Conservation (phyloP, 2,888 invertebrate genomes). For the Camponotus fellah region DNA sequence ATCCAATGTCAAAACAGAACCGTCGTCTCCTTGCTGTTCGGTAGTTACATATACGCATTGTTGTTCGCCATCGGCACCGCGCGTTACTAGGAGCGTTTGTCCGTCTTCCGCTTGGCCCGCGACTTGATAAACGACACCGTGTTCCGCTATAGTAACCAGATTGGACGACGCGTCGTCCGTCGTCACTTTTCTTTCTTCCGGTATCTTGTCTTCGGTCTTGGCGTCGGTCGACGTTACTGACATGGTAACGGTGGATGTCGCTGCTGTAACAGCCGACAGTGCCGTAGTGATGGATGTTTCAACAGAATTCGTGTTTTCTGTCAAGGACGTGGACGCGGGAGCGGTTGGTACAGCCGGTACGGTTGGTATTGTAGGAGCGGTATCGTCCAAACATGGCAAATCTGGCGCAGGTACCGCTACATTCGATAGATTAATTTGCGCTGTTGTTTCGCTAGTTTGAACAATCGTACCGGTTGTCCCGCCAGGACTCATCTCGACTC, state of each 20-base stretch:
- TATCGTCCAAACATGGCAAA: slow-evolving; percentile 84
- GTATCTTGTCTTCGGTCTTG: slow-evolving; percentile 87
- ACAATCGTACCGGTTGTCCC: slow-evolving; percentile 89
- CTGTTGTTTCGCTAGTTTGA: slow-evolving; percentile 82
- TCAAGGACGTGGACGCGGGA: slow-evolving; percentile 56
- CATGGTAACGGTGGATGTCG: slow-evolving; percentile 68
- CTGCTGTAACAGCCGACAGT: slow-evolving; percentile 68
- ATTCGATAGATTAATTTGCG: slow-evolving; percentile 77
- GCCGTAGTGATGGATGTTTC: slow-evolving; percentile 65
- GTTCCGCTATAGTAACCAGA: slow-evolving; percentile 93
- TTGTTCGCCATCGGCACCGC: slow-evolving; percentile 92
- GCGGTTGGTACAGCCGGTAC: slow-evolving; percentile 34
- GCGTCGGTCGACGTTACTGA: slow-evolving; percentile 67
- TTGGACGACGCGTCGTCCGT: slow-evolving; percentile 87
- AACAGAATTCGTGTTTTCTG: slow-evolving; percentile 55
- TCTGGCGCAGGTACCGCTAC: slow-evolving; percentile 80
- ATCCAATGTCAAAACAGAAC: slow-evolving; percentile 88
- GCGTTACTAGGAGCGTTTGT: slow-evolving; percentile 91
- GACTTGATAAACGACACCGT: slow-evolving; percentile 93
- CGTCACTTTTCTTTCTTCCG: slow-evolving; percentile 88
- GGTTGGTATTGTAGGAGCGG: slow-evolving; percentile 63
- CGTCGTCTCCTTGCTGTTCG: slow-evolving; percentile 88
- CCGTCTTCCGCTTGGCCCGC: slow-evolving; percentile 94
- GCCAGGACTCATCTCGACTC: slow-evolving; percentile 88
- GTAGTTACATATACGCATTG: slow-evolving; percentile 90